Conservation (phyloP, 2,113 vertebrate genomes). For the Notothenia coriiceps region DNA sequence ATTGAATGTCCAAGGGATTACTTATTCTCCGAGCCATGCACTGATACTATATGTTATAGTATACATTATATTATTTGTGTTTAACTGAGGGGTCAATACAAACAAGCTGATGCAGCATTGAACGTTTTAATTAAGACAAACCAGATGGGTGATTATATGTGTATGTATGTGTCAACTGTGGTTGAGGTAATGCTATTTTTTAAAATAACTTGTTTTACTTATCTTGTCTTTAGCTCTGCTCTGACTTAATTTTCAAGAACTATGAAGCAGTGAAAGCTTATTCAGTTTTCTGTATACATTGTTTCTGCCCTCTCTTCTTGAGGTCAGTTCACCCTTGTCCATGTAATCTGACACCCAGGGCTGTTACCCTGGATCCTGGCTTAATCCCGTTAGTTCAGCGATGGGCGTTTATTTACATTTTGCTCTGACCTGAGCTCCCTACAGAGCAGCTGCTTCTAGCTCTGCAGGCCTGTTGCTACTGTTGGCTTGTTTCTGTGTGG, state of each 20-base stretch:
- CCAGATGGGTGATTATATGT: neutral
- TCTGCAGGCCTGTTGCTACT: slow-evolving; percentile 44
- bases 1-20: neutral
- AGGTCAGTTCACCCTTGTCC: slow-evolving; percentile 19
- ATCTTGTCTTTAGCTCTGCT: slow-evolving; percentile 1
- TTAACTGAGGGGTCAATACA: neutral
- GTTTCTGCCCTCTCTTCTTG: slow-evolving; percentile 31
- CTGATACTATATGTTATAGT: neutral
- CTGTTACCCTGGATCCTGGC: slow-evolving; percentile 31
- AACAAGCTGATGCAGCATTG: neutral
- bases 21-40: neutral
- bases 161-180: neutral
- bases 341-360: slow-evolving; percentile 16
- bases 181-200: neutral
- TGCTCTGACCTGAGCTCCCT: slow-evolving; percentile 36
- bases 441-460: slow-evolving; percentile 24
- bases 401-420: slow-evolving; percentile 50
- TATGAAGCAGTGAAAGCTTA: slow-evolving; percentile 3
- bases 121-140: neutral
- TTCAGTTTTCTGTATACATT: slow-evolving; percentile 11
- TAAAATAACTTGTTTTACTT: neutral
- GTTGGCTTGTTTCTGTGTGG: slow-evolving; percentile 46
- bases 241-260: neutral
- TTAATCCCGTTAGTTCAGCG: slow-evolving; percentile 16
- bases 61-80: neutral